Conservation (phyloP, 2,888 invertebrate genomes). For the Drosophila phalerata region DNA sequence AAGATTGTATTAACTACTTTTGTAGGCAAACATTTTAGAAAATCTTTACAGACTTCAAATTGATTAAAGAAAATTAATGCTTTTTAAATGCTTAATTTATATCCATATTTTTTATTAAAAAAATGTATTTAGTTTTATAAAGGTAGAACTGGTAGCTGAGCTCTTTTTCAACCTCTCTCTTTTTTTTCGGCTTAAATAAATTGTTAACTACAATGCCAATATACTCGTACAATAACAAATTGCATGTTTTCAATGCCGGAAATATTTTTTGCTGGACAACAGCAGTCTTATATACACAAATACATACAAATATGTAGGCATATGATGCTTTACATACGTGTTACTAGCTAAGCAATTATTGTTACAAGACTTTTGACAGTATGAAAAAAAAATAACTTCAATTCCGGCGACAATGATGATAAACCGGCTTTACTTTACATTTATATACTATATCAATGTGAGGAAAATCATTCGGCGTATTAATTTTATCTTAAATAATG, state of each 20-base stretch:
- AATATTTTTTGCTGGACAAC: conserved; percentile 28
- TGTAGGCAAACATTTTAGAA: no score
- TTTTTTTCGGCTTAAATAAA: background rate
- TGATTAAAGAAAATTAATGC: no score
- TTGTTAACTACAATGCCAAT: background rate
- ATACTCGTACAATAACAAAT: conserved; percentile 13
- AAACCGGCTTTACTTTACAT: no score
- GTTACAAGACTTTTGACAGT: background rate
- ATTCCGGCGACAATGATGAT: background rate
- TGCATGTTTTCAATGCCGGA: conserved; percentile 42
- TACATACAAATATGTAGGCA: background rate
- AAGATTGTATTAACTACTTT: no score
- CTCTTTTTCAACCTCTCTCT: background rate
- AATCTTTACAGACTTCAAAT: no score
- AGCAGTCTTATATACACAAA: background rate
- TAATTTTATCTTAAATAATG: no score
- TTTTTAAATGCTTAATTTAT: background rate
- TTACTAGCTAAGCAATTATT: background rate
- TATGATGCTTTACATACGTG: background rate
- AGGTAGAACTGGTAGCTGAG: background rate
- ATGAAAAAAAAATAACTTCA: background rate
- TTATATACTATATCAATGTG: no score
- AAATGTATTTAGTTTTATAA: background rate
- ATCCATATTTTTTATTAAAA: background rate
- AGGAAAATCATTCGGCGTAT: no score